phyloP scores from a whole-genome alignment of 2,888 invertebrate genomes.

The Marronus borbonicus region DNA sequence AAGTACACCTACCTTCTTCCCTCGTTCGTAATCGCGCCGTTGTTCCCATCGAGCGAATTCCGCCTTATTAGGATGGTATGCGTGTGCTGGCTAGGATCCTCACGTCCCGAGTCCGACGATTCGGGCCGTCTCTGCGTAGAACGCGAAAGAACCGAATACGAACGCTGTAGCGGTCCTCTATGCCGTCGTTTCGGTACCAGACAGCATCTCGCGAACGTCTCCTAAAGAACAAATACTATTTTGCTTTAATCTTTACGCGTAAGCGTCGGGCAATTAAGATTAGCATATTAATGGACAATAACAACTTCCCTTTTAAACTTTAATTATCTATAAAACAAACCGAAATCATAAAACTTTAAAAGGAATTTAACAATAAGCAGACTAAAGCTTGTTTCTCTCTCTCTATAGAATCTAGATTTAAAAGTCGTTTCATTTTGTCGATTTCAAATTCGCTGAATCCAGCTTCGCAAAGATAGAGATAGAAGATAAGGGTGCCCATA shows the following conservation, averaged over 20 bases:
- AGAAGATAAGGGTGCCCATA: too few species aligned
- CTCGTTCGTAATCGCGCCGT: neutral
- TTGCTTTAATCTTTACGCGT: conserved; percentile 54
- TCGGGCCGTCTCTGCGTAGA: conserved; percentile 54
- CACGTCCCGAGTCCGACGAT: conserved; percentile 55
- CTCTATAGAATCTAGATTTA: too few species aligned
- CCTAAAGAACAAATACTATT: conserved; percentile 72
- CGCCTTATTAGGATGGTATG: conserved; percentile 56
- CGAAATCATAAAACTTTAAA: too few species aligned
- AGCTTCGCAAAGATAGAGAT: too few species aligned
- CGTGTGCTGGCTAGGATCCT: conserved; percentile 58
- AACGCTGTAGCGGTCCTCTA: conserved; percentile 69
- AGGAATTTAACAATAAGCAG: too few species aligned
- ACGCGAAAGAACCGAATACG: conserved; percentile 75
- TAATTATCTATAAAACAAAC: too few species aligned
- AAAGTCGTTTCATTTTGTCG: too few species aligned
- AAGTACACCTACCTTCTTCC: neutral
- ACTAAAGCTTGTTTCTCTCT: too few species aligned
- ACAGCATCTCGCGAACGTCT: conserved; percentile 73
- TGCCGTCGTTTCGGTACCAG: conserved; percentile 62
- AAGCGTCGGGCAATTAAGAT: neutral
- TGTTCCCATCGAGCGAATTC: conserved; percentile 51
- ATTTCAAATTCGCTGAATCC: too few species aligned
- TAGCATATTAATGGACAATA: too few species aligned
- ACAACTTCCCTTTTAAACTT: too few species aligned